These are phyloP conservation scores for Dicyrtomina minuta DNA, from an alignment of 2,888 invertebrate genomes.

Conservation along the genomic window DNA sequence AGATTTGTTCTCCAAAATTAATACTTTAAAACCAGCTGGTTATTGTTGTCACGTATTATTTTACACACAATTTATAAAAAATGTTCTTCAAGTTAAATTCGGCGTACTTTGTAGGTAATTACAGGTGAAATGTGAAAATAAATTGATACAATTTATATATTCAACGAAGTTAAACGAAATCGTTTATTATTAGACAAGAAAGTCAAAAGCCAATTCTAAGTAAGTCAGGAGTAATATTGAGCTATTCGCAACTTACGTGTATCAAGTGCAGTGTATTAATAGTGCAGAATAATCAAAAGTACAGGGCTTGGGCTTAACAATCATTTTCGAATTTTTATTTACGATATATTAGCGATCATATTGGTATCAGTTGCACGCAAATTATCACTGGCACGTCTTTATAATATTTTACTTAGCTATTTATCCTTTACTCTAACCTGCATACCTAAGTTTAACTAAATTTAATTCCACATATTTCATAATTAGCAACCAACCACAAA, in stretches of 20 bases:
- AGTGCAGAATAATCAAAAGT: no score
- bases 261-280: no score
- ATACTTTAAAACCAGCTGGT: neutral
- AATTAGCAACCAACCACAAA: neutral
- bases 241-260: no score
- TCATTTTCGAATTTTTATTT: no score
- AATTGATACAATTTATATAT: no score
- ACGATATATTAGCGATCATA: no score
- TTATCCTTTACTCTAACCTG: neutral
- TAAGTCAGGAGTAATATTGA: no score
- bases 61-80: conserved; percentile 12
- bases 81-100: neutral
- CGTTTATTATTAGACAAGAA: no score
- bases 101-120: neutral
- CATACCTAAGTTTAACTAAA: neutral
- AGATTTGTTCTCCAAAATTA: neutral
- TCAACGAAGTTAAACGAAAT: no score
- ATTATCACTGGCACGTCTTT: conserved; percentile 20
- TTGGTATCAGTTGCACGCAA: neutral
- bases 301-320: no score
- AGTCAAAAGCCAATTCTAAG: no score
- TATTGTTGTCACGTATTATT: conserved; percentile 3
- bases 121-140: neutral
- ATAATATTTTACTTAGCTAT: neutral
- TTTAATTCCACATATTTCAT: neutral